Base-by-base conservation (phyloP, 1,140 invertebrate genomes). In the Zeugodacus cucurbitae region DNA sequence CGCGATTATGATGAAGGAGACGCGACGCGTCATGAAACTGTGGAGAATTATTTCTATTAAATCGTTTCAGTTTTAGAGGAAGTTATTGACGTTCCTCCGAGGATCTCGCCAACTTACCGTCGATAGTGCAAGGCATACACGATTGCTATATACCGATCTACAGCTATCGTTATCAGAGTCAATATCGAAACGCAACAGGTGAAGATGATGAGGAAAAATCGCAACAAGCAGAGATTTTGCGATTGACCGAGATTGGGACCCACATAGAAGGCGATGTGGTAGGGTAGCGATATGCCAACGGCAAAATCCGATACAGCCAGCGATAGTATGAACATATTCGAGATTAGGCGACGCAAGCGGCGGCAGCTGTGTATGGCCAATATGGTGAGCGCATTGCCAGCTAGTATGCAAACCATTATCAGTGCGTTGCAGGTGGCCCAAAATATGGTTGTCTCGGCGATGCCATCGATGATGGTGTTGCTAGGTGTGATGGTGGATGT, bases 81-180 rank as follows among this genome's bases (percentile, higher is more conserved):
- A 34, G 34, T 17, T 34, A 74, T 74, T 1, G 3, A 7, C 37
- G 37, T 70, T 26, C 32, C 17, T 14, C 32, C 22, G 7, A 70
- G 2, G 32, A 41, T 37, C 10, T 2, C 26, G 41, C 32, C 3
- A 88, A 87, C 90, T 90, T 88, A 93, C 89, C 95, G 94, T 91
- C 94, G 95, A 93, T 97, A 97, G 91, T 96, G 95, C 88, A 98
- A 94, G 3, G 97, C 97, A 93, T 97, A 95, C 6, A 98, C 95
- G 88, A 98, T 97, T 0, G 97, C 97, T 89, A 97, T 94, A 91
- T 97, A 97, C 70, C 97, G 95, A 93, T 98, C 97, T 34, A 97
- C 94, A 17, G 97, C 97, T 87, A 98, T 98, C 26, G 96, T 95
- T 87, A 97, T 96, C 62, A 98, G 95, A 89, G 97, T 98, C 92